Evolutionary conservation across 2,888 invertebrate genomes (phyloP), one percentile per base, ranked within the genome.

Genomic region (Galeruca laticollis): DNA sequence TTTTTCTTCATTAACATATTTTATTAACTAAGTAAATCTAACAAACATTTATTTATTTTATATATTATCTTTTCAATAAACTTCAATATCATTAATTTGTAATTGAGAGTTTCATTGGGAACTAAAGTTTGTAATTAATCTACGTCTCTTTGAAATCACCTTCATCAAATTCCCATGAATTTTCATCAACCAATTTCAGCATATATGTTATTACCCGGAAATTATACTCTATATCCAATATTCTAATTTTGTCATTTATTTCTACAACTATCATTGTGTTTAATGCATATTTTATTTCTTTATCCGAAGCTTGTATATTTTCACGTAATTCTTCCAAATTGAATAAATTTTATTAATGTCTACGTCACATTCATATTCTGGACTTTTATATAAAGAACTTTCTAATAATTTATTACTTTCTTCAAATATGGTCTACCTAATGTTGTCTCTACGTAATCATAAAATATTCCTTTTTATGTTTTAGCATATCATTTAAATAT

Each of bases 371-470:
- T 95, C 95, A 80, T 91, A 87, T 83, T 95, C 95, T 3, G 90
- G 88, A 0, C 97, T 97, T 81, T 91, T 91, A 84, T 93, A 97
- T 40, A 89, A 87, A 0, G 92, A 90, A 52, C 89, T 85, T 72
- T 91, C 89, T 56, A 97, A 85, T 15, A 96, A 76, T 71, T 89
- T 87, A 6, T 87, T 40, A 97, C 83, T 84, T 93, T 94, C 15
- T 90, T 88, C 57, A 94, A 86, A 62, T 90, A 89, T 0, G 97
- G 96, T 79, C 92, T 92, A 73, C 93, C 91, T 65, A 90, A 90
- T 64, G 91, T 89, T 47, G 94, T 86, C 86, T 97, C 97, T 73
- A 92, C 91, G 81, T 97, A 97, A 6, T 92, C 92, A 76, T 94
- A 92, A 81, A 94, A 93, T 35, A 95, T 90, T 37, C 92, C 91